Evolutionary conservation across 2,888 invertebrate genomes (phyloP), one percentile per base, ranked within the genome.

Genomic region (Caenorhabditis parvicauda): DNA sequence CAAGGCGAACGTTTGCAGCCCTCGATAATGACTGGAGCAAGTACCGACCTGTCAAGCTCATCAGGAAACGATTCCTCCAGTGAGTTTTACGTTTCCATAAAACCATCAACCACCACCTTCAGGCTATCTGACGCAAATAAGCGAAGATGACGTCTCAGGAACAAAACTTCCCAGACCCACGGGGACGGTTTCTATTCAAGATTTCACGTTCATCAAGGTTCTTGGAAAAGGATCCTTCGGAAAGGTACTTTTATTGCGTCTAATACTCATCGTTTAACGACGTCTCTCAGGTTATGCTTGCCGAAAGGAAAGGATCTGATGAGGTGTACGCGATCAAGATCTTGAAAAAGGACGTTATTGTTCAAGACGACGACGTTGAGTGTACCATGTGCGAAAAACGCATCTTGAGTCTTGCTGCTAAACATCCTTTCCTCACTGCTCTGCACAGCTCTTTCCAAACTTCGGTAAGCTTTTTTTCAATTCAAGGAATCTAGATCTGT

Each of bases 391-490:
- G 96, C 48, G 98, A 99, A 85, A 99, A 99, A 83, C 86, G 71
- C 41, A 72, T 72, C 19, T 51, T 72, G 2, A 95, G 96, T 1
- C 86, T 98, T 71, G 90, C 92, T 66, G 89, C 85, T 82, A 98
- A 98, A 84, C 98, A 98, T 32, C 95, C 96, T 14, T 99, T 99
- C 86, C 87, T 99, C 56, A 96, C 98, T 53, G 93, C 96, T 81
- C 87, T 99, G 74, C 98, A 99, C 85, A 98, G 96, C 55, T 99
- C 98, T 85, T 99, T 99, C 86, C 98, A 99, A 84, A 98, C 98
- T 54, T 92, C 96, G 92, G 95, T 92, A 21, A 56, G 53, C 58
- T 35, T n/a, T 14, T 45, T 27, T 35, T 42, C n/a, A n/a, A n/a
- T n/a, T n/a, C n/a, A n/a, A n/a, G n/a, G n/a, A n/a, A n/a, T n/a